Percentiles rank a stretch among this genome's conserved stretches.
phyloP scores from a whole-genome alignment of 2,797 vertebrate genomes.

The Sardinella longiceps region DNA sequence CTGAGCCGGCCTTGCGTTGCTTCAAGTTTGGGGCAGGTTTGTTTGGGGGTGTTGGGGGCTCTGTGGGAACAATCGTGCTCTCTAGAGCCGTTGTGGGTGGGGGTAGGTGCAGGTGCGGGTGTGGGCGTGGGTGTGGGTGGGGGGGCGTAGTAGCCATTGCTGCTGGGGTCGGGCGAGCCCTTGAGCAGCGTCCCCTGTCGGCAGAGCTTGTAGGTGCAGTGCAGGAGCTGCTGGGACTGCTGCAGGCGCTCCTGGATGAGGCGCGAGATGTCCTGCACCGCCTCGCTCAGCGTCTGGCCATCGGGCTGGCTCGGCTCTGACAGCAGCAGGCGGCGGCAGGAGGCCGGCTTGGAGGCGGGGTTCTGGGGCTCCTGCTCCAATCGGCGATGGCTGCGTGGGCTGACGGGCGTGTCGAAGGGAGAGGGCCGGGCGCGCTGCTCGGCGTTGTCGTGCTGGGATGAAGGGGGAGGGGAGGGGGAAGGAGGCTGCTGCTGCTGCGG shows the following conservation, averaged over 20 bases:
- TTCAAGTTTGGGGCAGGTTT: conserved; percentile 82
- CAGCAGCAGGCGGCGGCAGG: conserved; percentile 83
- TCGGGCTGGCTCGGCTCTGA: conserved; percentile 77
- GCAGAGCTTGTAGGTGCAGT: conserved; percentile 57
- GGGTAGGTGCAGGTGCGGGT: conserved; percentile 64
- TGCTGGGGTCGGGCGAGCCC: conserved; percentile 59
- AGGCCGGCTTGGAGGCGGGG: conserved; percentile 79
- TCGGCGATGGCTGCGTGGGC: conserved; percentile 64
- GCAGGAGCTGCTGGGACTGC: conserved; percentile 68
- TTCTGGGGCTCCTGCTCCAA: conserved; percentile 69
- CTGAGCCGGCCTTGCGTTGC: conserved; percentile 69
- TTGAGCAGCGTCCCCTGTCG: conserved; percentile 61
- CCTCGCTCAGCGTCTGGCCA: conserved; percentile 73
- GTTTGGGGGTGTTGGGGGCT: conserved; percentile 72
- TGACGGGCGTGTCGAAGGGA: conserved; percentile 77
- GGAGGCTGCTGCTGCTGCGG: conserved; percentile 35
- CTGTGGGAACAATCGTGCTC: conserved; percentile 63
- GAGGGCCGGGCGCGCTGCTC: conserved; percentile 66
- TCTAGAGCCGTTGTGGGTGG: conserved; percentile 57
- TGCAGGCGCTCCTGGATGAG: conserved; percentile 83
- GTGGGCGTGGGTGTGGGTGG: conserved; percentile 62
- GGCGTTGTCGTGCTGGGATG: conserved; percentile 55
- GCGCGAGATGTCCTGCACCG: conserved; percentile 80
- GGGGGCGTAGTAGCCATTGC: conserved; percentile 70
- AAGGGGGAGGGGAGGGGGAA: conserved; percentile 62